A percentile compares a stretch with the other conserved stretches of the same genome.
Evolutionary conservation across 1,140 invertebrate genomes (phyloP).

Genomic region (Aphidius ervi): DNA sequence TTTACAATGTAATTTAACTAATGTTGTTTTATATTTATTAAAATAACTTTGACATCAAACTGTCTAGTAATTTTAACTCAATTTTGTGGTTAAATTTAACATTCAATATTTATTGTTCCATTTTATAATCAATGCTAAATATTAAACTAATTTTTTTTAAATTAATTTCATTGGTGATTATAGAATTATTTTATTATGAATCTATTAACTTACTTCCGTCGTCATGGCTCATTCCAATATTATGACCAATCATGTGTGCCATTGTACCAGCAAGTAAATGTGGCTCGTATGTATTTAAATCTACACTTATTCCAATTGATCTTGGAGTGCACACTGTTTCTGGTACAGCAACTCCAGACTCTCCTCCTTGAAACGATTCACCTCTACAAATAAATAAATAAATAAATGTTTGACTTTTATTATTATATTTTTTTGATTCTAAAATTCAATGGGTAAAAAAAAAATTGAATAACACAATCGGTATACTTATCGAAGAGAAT

Average conservation of each 20-base stretch:
- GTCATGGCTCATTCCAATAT: conserved; percentile 92
- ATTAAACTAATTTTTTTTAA: too few relatives aligned
- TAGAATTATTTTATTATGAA: not conserved
- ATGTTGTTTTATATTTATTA: not conserved
- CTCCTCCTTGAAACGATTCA: conserved; percentile 73
- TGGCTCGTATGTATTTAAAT: conserved; percentile 88
- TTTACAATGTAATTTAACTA: not conserved
- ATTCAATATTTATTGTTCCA: too few relatives aligned
- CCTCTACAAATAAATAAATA: conserved; percentile 60
- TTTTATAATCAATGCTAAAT: too few relatives aligned
- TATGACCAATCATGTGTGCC: conserved; percentile 96
- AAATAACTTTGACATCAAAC: too few relatives aligned
- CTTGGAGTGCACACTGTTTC: conserved; percentile 87
- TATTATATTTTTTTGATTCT: not conserved
- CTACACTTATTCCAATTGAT: conserved; percentile 87
- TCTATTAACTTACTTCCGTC: conserved; percentile 65
- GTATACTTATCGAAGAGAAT: too few relatives aligned
- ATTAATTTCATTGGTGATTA: too few relatives aligned
- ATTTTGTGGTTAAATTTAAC: too few relatives aligned
- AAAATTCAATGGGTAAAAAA: too few relatives aligned
- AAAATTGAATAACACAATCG: too few relatives aligned
- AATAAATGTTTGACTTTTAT: not conserved
- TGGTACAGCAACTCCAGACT: conserved; percentile 88
- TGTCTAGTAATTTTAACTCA: too few relatives aligned
- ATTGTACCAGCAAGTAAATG: conserved; percentile 89